A percentile compares a stretch with the other conserved stretches of the same genome.
These are phyloP conservation scores for Corydoras sp. DNA, from an alignment of 2,113 vertebrate species.

Conservation along the genomic window DNA sequence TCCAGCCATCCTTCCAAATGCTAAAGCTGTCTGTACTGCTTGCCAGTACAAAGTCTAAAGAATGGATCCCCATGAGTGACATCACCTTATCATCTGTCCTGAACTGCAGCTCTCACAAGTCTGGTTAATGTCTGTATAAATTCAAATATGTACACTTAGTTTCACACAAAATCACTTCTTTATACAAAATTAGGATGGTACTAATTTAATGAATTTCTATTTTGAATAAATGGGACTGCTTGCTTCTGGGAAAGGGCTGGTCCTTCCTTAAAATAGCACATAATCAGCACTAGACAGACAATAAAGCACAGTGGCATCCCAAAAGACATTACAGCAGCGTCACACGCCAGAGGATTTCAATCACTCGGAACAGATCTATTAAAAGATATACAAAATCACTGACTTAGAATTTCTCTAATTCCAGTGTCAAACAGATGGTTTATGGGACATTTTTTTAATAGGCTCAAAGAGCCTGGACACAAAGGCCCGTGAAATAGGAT, in stretches of 20 bases:
- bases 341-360: neutral
- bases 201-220: conserved; percentile 52
- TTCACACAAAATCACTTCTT: conserved; percentile 10
- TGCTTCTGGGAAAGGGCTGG: conserved; percentile 44
- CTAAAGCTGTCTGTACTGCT: neutral
- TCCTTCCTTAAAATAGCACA: conserved; percentile 25
- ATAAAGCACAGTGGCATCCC: conserved; percentile 16
- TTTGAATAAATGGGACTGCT: conserved; percentile 44
- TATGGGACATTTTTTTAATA: conserved; percentile 28
- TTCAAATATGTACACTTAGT: conserved; percentile 26
- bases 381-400: neutral
- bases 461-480: conserved; percentile 28
- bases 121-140: conserved; percentile 19
- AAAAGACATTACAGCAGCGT: conserved; percentile 12
- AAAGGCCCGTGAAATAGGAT: conserved; percentile 43
- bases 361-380: neutral
- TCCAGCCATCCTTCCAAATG: conserved; percentile 1
- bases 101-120: conserved; percentile 1
- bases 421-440: conserved; percentile 25
- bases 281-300: conserved; percentile 30
- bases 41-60: neutral
- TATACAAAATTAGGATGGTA: conserved; percentile 21
- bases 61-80: conserved; percentile 2
- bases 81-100: neutral
- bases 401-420: conserved; percentile 33